A percentile compares a stretch with the other conserved stretches of the same genome.
These are phyloP conservation scores for Drosophila elegans DNA, from an alignment of 1,140 invertebrate genomes.

Conservation along the genomic window DNA sequence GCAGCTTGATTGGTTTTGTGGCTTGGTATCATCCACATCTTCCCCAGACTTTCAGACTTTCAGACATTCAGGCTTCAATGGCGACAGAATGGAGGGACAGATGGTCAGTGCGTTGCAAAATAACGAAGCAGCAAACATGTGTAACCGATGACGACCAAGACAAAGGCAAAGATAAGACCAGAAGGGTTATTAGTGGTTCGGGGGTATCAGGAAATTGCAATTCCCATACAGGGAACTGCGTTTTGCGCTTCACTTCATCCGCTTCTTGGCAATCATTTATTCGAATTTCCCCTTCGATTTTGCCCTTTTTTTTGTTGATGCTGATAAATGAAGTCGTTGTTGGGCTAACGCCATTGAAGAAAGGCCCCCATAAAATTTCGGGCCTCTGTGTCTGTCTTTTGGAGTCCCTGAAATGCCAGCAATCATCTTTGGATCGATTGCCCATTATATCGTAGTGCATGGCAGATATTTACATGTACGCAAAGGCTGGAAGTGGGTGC, in stretches of 20 bases:
- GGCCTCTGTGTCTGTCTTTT: background rate
- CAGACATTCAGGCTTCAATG: constrained; percentile 3
- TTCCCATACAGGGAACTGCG: constrained; percentile 50
- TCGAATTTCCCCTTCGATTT: background rate
- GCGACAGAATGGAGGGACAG: background rate
- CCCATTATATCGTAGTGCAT: constrained; percentile 3
- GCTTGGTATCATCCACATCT: constrained; percentile 39
- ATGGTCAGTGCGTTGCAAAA: constrained; percentile 40
- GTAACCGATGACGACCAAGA: constrained; percentile 38
- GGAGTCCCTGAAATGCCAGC: background rate
- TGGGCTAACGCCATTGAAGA: background rate
- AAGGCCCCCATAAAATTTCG: constrained; percentile 5
- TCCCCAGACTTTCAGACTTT: constrained; percentile 11
- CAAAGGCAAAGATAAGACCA: constrained; percentile 11
- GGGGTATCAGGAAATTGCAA: constrained; percentile 61
- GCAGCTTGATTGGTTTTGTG: constrained; percentile 66
- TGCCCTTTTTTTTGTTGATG: constrained; percentile 38
- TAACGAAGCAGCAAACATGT: constrained; percentile 45
- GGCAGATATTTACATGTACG: constrained; percentile 2
- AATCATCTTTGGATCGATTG: constrained; percentile 26
- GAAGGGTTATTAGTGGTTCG: constrained; percentile 31
- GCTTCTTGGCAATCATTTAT: constrained; percentile 7
- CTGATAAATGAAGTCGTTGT: constrained; percentile 52
- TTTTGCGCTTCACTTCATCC: constrained; percentile 41
- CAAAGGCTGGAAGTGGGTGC: constrained; percentile 28